Base-by-base conservation (phyloP, 2,888 invertebrate genomes). In the Torymus texanus region DNA sequence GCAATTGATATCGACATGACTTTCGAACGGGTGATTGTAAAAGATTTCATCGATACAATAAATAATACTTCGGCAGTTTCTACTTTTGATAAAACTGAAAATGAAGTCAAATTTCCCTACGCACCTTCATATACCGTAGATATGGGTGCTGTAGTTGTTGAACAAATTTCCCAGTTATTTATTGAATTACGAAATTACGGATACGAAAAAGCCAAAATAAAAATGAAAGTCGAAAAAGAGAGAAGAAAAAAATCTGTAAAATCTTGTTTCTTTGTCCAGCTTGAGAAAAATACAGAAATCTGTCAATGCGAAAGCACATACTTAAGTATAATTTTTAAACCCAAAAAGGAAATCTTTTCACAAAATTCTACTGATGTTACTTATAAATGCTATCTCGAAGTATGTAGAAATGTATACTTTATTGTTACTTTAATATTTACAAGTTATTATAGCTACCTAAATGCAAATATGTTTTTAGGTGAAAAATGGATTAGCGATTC, bases 1-100 rank as follows among this genome's bases (percentile, higher is more conserved):
- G 82, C 84, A n/a, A 91, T 92, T 88, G 94, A 94, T 82, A 93
- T 94, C 74, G 92, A 93, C 75, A 90, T 94, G 87, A 92, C 93
- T 1, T 91, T 93, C 81, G 94, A 94, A 87, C 91, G 93, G 83
- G 87, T 91, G 82, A 85, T 93, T 68, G 90, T 92, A 1, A 91
- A 90, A 73, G 88, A 91, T 58, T 90, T 92, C 83, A 89, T 94
- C 14, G 88, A 88, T 80, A 56, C 12, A 4, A 59, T 41, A 12
- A 11, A 61, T 55, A 14, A 63, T 4, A 56, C 14, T 13, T 29
- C 53, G n/a, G 0, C 13, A 11, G 5, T 16, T 12, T 18, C 21
- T 1, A 21, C 58, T 66, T 24, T 21, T 1, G 41, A 65, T 2
- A 2, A 2, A 18, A 12, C n/a, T 16, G 41, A 41, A 8, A 62